These are phyloP conservation scores for Pseudonaja textilis DNA, from an alignment of 2,113 vertebrate species.

Conservation along the genomic window DNA sequence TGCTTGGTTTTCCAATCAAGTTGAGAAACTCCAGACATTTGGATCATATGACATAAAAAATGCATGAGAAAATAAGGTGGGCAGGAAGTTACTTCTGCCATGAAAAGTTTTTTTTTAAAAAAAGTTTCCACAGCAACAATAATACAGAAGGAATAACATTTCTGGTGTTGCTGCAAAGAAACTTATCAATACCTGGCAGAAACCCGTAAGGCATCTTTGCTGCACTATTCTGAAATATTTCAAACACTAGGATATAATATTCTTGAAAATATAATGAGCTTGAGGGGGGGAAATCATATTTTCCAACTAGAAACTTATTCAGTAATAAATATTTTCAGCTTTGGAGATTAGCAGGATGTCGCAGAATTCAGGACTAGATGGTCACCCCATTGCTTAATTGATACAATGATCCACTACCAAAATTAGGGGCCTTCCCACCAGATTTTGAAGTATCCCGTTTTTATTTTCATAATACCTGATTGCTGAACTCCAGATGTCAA, in stretches of 20 bases:
- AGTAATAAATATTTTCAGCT: neutral
- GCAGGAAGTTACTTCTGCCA: neutral
- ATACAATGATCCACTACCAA: neutral
- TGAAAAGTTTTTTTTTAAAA: neutral
- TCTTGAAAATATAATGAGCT: neutral
- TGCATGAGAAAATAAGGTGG: neutral
- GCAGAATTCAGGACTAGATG: neutral
- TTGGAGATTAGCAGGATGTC: neutral
- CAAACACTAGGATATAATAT: neutral
- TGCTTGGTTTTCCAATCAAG: neutral
- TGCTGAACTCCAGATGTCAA: constrained; percentile 5
- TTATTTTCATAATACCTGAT: neutral
- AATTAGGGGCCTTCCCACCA: neutral
- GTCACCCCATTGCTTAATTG: constrained; percentile 1
- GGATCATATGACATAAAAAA: neutral
- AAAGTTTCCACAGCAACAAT: neutral
- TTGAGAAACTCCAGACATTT: neutral
- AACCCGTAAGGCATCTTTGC: neutral
- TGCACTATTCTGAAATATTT: neutral
- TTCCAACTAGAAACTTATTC: neutral
- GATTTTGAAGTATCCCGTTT: neutral
- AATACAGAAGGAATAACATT: neutral
- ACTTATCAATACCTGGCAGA: neutral
- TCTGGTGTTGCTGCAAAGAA: neutral
- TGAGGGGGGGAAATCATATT: neutral